A percentile compares a stretch with the other conserved stretches of the same genome.
These are phyloP conservation scores for Amiota minor DNA, from an alignment of 2,888 invertebrate genomes.

Conservation along the genomic window DNA sequence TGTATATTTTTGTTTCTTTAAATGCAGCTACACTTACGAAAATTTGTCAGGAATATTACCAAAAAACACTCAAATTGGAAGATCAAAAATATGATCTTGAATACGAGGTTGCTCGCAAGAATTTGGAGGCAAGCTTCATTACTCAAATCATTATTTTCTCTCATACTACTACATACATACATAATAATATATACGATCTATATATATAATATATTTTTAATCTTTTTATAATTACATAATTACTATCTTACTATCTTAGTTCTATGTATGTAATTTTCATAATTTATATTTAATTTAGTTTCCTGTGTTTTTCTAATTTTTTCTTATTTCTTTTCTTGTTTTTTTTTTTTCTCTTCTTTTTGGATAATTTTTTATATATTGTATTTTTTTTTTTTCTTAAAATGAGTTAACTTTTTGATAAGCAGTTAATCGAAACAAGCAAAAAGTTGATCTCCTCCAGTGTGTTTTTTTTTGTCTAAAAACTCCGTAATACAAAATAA, in stretches of 20 bases:
- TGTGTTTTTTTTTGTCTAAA: too few relatives aligned
- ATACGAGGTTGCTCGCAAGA: constrained; percentile 95
- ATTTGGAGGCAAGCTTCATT: constrained; percentile 87
- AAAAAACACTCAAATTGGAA: constrained; percentile 72
- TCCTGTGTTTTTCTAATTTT: not conserved
- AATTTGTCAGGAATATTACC: constrained; percentile 71
- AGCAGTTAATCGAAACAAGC: too few relatives aligned
- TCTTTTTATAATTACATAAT: too few relatives aligned
- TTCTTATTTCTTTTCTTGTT: not conserved
- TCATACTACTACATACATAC: not conserved
- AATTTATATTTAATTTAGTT: not conserved
- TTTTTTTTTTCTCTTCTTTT: too few relatives aligned
- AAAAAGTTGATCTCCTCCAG: too few relatives aligned
- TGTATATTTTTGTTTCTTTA: constrained; percentile 14
- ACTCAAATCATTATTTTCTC: constrained; percentile 19
- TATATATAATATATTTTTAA: too few relatives aligned
- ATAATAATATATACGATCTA: constrained; percentile 3
- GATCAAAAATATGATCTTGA: constrained; percentile 96
- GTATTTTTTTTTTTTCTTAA: too few relatives aligned
- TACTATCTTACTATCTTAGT: too few relatives aligned
- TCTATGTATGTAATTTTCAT: constrained; percentile 8
- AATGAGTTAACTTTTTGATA: too few relatives aligned
- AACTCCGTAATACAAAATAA: too few relatives aligned
- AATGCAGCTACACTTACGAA: constrained; percentile 70
- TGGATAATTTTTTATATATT: too few relatives aligned